phyloP scores from a whole-genome alignment of 2,113 vertebrate genomes.

The Martes martes region DNA sequence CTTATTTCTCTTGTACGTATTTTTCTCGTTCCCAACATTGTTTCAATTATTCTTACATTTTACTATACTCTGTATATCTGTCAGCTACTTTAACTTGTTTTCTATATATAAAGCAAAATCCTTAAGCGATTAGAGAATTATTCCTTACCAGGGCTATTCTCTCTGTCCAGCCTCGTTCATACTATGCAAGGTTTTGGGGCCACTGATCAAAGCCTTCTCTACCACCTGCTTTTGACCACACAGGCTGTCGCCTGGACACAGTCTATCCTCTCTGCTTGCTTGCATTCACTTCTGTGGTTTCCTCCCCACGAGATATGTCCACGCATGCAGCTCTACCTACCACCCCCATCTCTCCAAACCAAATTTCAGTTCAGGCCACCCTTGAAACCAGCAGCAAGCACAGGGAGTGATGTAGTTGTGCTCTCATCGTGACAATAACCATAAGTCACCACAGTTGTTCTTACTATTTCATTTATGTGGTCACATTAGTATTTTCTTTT shows the following conservation, averaged over 20 bases:
- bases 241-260: background rate
- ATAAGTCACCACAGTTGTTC: background rate
- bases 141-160: background rate
- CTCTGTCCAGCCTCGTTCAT: background rate
- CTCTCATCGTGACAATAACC: background rate
- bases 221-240: fast-evolving
- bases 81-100: background rate
- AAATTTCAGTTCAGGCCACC: background rate
- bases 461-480: background rate
- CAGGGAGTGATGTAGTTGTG: background rate
- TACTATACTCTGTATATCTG: background rate
- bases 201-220: background rate
- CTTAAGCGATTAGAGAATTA: too few relatives aligned
- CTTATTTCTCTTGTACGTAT: background rate
- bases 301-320: fast-evolving
- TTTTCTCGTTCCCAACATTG: background rate
- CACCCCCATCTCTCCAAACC: background rate
- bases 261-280: background rate
- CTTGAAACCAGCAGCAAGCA: background rate
- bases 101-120: background rate
- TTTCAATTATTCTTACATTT: background rate
- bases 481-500: background rate
- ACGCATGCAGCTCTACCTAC: fast-evolving
- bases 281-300: background rate
- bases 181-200: fast-evolving